A percentile compares a stretch with the other conserved stretches of the same genome.
These are phyloP conservation scores for Psittacula echo DNA, from an alignment of 2,797 vertebrate species.

Conservation along the genomic window DNA sequence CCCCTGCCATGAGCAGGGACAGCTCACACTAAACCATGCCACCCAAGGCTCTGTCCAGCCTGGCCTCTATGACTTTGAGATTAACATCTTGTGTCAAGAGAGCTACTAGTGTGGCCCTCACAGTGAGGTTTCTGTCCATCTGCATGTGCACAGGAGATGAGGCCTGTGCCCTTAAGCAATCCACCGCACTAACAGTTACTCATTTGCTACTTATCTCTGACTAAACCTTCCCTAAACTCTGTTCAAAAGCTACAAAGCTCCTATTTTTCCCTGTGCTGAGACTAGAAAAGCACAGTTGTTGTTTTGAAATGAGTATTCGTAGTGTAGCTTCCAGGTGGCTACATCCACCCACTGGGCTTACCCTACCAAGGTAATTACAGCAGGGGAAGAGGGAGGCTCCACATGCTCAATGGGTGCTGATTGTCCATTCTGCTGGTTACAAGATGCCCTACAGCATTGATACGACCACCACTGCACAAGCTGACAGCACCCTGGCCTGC, in stretches of 20 bases:
- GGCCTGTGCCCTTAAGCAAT: neutral
- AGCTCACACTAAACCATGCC: fast-evolving
- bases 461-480: neutral
- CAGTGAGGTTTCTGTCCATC: neutral
- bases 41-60: neutral
- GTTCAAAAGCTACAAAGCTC: neutral
- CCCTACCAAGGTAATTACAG: neutral
- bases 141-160: neutral
- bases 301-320: neutral
- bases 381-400: neutral
- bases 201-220: neutral
- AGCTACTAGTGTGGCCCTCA: neutral
- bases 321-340: neutral
- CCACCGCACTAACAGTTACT: neutral
- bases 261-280: neutral
- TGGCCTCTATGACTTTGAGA: neutral
- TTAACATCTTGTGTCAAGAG: neutral
- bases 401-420: neutral
- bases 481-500: neutral
- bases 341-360: neutral
- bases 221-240: neutral
- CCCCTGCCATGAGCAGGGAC: neutral
- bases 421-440: neutral
- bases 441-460: neutral
- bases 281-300: neutral